Evolutionary conservation across 2,888 invertebrate species (phyloP), one percentile per base, ranked within the genome.

Genomic region (Pegoplata infirma): DNA sequence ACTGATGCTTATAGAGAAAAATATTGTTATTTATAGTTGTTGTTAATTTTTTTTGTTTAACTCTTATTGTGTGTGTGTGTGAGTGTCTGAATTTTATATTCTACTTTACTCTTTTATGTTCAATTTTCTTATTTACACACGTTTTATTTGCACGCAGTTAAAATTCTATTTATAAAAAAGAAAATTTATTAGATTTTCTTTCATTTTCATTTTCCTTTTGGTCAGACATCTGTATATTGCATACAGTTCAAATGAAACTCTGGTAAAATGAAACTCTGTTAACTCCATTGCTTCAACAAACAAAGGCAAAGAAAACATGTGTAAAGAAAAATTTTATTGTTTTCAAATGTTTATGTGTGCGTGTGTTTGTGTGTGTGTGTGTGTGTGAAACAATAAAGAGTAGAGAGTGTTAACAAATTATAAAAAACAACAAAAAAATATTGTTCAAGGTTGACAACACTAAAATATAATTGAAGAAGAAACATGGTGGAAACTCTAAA

Each of bases 361-460:
- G 10, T 21, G 53, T 53, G 25, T 72, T 28, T 55, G 61, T n/a
- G 25, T 75, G 12, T 56, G 53, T 47, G 12, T 23, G 49, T 55
- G n/a, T 36, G 16, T 64, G 28, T 12, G 25, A 23, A 53, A 23
- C 59, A 59, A 17, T 10, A 32, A 46, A 16, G 44, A 21, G 10
- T n/a, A n/a, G n/a, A n/a, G n/a, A n/a, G n/a, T n/a, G n/a, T n/a
- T 40, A 19, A 23, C 64, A 73, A 59, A 23, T 17, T 46, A 59
- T 61, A 36, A 55, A 67, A 16, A 68, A 75, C 14, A 63, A 68
- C 67, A 67, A 56, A 58, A 21, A 59, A 59, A 74, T 56, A 69
- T 55, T 56, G 55, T 79, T 79, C 78, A 79, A 79, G 78, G 78
- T 74, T 79, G 69, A 69, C 59, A 71, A 68, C 73, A 66, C 55